Evolutionary conservation across 1,140 invertebrate species (phyloP), one percentile per base, ranked within the genome.

Genomic region (Pantala flavescens): DNA sequence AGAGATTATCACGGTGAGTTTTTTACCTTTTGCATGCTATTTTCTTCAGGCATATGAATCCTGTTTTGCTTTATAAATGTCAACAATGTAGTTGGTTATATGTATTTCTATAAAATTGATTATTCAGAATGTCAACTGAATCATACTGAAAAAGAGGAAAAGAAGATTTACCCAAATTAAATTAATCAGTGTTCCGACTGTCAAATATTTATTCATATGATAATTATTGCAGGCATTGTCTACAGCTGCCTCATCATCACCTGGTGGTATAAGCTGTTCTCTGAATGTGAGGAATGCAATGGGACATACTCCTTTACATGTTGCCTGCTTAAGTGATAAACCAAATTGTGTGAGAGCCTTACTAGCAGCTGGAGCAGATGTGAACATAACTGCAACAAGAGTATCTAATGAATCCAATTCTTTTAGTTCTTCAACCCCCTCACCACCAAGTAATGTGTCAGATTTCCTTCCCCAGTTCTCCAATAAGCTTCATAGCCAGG

Each of bases 311-410:
- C 92, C 95, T 0, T 83, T 97, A 0, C 94, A 96, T 80, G 83
- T 94, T 73, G 94, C 95, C 7, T 97, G 95, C 81, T 81, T 90
- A 0, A 88, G 87, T 0, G 91, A 96, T 78, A 91, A 93, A 77
- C 90, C 93, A 0, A 94, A 96, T 7, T 95, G 93, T 80, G 93
- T 97, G 0, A 92, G 93, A 78, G 90, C 91, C 16, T 82, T 98
- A 7, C 79, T 97, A 0, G 79, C 91, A 12, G 89, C 91, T n/a
- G 93, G 93, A 0, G 93, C 93, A 0, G 90, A 95, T 81, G 92
- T 93, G 0, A 95, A 95, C 79, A 86, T 92, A n/a, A 84, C 87
- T 63, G 88, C 88, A 0, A 81, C 79, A 72, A 77, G 24, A 76
- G 78, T 42, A 72, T 71, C 16, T 76, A 28, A 19, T 49, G 71